Percentiles rank a stretch among this genome's conserved stretches.
These are phyloP conservation scores for Aspidapion aeneum DNA, from an alignment of 2,888 invertebrate genomes.

Conservation along the genomic window DNA sequence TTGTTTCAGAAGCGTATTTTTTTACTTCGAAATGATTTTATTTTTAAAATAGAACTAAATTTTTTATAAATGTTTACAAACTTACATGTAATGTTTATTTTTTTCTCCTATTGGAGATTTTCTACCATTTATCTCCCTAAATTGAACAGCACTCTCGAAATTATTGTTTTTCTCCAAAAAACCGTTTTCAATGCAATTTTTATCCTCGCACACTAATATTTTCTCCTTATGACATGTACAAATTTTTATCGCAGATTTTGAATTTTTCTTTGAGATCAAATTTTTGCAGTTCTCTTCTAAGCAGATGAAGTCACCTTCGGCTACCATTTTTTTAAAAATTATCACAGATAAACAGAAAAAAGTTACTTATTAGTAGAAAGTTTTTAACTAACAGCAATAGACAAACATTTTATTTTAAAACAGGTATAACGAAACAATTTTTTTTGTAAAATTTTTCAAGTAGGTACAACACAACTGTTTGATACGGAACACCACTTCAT, in stretches of 20 bases:
- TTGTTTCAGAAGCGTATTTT: too few relatives aligned
- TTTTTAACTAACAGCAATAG: background rate
- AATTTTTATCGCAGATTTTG: background rate
- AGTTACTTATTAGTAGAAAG: background rate
- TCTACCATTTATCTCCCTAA: background rate
- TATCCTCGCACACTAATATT: background rate
- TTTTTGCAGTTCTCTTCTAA: slow-evolving; percentile 9
- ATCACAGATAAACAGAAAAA: slow-evolving; percentile 10
- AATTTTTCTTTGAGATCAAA: background rate
- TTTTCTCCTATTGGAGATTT: background rate
- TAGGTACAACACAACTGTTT: background rate
- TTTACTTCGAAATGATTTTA: too few relatives aligned
- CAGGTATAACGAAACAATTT: too few relatives aligned
- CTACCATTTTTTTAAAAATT: slow-evolving; percentile 22
- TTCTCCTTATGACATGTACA: background rate
- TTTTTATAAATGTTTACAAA: too few relatives aligned
- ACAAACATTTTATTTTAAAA: background rate
- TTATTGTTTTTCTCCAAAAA: background rate
- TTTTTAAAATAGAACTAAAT: too few relatives aligned
- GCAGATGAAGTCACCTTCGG: slow-evolving; percentile 18
- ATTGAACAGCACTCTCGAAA: background rate
- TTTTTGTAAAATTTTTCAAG: background rate
- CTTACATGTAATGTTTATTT: background rate
- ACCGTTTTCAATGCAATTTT: background rate
- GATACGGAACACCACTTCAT: too few relatives aligned